These are phyloP conservation scores for Bombus polaris DNA, from an alignment of 1,140 invertebrate genomes.

Conservation along the genomic window DNA sequence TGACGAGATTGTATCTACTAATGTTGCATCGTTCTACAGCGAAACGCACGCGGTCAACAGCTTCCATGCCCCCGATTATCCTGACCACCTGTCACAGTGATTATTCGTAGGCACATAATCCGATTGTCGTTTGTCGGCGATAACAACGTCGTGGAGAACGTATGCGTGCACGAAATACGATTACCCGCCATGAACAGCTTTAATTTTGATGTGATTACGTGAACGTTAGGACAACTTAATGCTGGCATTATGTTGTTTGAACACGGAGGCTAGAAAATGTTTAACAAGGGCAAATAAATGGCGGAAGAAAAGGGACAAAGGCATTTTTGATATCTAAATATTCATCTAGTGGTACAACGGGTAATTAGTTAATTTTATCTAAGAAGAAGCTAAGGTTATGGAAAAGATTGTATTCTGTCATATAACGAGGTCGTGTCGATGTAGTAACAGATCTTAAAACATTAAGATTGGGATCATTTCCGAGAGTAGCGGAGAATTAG, in stretches of 20 bases:
- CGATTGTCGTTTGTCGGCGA: slow-evolving; percentile 67
- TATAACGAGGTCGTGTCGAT: not conserved
- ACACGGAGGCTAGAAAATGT: not conserved
- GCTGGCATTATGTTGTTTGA: not conserved
- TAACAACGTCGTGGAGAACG: slow-evolving; percentile 60
- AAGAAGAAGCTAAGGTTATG: not conserved
- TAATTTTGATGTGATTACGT: slow-evolving; percentile 34
- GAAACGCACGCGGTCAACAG: slow-evolving; percentile 52
- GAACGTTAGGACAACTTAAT: not conserved
- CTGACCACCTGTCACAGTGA: slow-evolving; percentile 65
- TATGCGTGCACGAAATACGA: slow-evolving; percentile 52
- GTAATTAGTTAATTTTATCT: slow-evolving; percentile 21
- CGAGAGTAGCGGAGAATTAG: not conserved
- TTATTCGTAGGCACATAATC: slow-evolving; percentile 67
- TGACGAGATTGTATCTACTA: slow-evolving; percentile 44
- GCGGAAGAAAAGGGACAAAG: not conserved
- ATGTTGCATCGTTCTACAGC: slow-evolving; percentile 22
- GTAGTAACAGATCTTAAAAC: not conserved
- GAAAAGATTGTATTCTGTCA: not conserved
- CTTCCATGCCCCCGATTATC: slow-evolving; percentile 56
- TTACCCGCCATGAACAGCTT: slow-evolving; percentile 50
- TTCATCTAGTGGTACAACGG: not conserved
- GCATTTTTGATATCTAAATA: not conserved
- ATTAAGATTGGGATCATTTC: not conserved
- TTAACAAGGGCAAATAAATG: not conserved